Percentiles rank a stretch among this genome's conserved stretches.
Evolutionary conservation across 2,113 vertebrate genomes (phyloP).

Genomic region (Neoarius graeffei): DNA sequence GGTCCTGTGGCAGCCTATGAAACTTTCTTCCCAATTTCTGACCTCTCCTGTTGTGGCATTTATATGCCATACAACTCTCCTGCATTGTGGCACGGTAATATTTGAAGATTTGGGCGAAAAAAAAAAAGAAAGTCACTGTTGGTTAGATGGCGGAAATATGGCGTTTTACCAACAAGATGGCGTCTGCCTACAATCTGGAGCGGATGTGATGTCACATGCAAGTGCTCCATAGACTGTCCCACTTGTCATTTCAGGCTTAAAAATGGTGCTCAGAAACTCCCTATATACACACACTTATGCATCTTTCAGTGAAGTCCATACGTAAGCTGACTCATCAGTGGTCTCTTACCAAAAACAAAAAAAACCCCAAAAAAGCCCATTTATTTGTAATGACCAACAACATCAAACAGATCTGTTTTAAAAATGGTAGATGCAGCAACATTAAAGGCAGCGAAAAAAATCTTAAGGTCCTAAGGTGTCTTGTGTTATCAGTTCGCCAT

Average conservation of each 20-base stretch:
- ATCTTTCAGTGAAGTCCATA: not conserved
- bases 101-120: no score
- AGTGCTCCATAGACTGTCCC: not conserved
- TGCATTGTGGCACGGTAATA: no score
- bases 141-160: no score
- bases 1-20: no score
- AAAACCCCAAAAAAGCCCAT: no score
- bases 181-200: no score
- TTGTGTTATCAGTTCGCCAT: not conserved
- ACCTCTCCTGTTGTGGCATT: no score
- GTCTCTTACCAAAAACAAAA: not conserved
- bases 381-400: not conserved
- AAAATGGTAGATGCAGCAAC: not conserved
- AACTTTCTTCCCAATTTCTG: no score
- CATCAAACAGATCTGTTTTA: not conserved
- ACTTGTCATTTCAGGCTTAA: not conserved
- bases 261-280: not conserved
- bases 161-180: no score
- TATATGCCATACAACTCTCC: no score
- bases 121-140: no score
- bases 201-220: no score
- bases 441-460: not conserved
- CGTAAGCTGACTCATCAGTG: not conserved
- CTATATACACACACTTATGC: not conserved
- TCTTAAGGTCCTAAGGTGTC: not conserved